Evolutionary conservation across 2,113 vertebrate species (phyloP).

Genomic region (Odontophorus gujanensis): DNA sequence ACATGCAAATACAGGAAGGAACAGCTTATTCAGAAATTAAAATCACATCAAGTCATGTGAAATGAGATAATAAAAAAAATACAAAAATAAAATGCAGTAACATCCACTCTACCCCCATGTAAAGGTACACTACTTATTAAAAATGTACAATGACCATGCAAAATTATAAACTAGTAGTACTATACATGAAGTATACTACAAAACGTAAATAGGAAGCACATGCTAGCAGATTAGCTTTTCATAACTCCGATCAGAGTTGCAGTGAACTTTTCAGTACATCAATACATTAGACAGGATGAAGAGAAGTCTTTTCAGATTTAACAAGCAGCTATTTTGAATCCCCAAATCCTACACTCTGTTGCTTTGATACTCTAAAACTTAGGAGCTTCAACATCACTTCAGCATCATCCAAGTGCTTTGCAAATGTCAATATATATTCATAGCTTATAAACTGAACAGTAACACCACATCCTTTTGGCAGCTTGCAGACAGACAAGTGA

Average conservation of each 20-base stretch:
- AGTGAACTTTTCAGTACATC: constrained; percentile 69
- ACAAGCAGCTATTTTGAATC: not conserved
- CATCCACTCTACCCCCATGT: constrained; percentile 12
- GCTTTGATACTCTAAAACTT: not conserved
- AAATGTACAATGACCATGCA: constrained; percentile 34
- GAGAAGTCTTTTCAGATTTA: not conserved
- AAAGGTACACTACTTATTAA: constrained; percentile 45
- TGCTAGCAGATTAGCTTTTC: constrained; percentile 35
- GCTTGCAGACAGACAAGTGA: not conserved
- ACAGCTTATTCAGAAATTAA: constrained; percentile 64
- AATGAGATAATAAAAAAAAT: constrained; percentile 59
- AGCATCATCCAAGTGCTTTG: not conserved
- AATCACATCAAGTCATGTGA: constrained; percentile 33
- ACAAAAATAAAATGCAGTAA: constrained; percentile 52
- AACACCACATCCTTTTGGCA: constrained; percentile 4
- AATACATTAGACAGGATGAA: constrained; percentile 4
- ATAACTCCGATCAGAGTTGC: constrained; percentile 68
- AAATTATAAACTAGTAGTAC: constrained; percentile 4
- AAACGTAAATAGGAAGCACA: constrained; percentile 23
- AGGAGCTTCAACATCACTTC: not conserved
- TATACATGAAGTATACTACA: constrained; percentile 49
- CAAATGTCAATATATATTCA: not conserved
- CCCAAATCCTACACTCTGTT: not conserved
- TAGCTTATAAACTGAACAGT: not conserved
- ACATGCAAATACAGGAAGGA: constrained; percentile 71